Conservation (phyloP, 2,888 invertebrate genomes). For the Tetranychus truncatus region DNA sequence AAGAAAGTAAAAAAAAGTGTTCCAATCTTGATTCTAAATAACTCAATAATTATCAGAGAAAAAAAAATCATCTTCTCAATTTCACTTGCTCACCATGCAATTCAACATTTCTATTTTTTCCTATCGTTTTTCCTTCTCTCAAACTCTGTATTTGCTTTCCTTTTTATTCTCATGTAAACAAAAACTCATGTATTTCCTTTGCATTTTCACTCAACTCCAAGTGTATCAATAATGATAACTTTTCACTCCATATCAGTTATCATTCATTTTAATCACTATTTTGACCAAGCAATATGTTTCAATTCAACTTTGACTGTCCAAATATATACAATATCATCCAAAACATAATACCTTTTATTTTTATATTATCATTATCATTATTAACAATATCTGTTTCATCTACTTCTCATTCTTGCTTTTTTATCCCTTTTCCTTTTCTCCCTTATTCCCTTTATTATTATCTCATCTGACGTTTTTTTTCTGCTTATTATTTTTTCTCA, state of each 20-base stretch:
- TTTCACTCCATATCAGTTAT: neutral
- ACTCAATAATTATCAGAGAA: no score
- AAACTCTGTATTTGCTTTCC: no score
- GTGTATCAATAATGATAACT: neutral
- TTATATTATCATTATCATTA: neutral
- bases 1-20: no score
- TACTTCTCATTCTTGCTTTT: neutral
- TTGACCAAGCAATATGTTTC: neutral
- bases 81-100: no score
- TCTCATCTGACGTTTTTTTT: neutral
- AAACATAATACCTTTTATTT: neutral
- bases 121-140: no score
- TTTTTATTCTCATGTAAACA: no score
- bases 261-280: neutral
- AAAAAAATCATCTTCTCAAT: no score
- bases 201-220: no score
- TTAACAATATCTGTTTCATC: neutral
- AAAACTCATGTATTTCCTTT: no score
- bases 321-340: neutral
- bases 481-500: neutral
- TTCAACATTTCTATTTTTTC: no score
- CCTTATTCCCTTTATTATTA: neutral
- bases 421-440: neutral
- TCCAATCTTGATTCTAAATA: no score
- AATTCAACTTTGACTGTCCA: neutral